Conservation (phyloP, 2,113 vertebrate genomes). For the Phalacrocorax aristotelis region DNA sequence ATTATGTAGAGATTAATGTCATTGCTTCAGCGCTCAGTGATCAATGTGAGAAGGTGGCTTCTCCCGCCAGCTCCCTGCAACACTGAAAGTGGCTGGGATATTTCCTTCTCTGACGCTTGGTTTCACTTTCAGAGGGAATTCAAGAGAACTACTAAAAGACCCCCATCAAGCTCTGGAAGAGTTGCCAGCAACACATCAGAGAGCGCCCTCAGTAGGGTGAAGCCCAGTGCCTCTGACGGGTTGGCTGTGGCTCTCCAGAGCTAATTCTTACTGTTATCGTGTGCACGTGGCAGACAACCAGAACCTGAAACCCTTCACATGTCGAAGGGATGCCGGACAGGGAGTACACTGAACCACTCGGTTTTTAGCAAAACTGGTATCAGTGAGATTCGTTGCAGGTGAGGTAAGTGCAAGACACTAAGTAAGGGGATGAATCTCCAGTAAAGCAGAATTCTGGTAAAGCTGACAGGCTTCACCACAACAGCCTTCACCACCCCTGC, state of each 20-base stretch:
- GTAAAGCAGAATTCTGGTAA: not conserved
- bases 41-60: not conserved
- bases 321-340: not conserved
- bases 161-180: not conserved
- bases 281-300: rapidly evolving
- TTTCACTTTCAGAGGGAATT: not conserved
- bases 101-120: not conserved
- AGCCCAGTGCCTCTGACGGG: too few relatives aligned
- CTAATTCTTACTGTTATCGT: not conserved
- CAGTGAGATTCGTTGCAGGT: not conserved
- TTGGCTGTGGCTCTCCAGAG: not conserved
- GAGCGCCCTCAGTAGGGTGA: not conserved
- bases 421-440: not conserved
- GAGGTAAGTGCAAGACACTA: not conserved
- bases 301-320: not conserved
- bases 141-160: not conserved
- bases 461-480: not conserved
- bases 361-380: not conserved
- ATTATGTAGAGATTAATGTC: not conserved
- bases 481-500: not conserved
- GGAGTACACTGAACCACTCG: not conserved
- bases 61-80: not conserved
- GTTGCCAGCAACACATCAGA: not conserved
- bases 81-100: not conserved
- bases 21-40: not conserved